Base-by-base conservation (phyloP, 2,888 invertebrate species). In the Boloria selene region DNA sequence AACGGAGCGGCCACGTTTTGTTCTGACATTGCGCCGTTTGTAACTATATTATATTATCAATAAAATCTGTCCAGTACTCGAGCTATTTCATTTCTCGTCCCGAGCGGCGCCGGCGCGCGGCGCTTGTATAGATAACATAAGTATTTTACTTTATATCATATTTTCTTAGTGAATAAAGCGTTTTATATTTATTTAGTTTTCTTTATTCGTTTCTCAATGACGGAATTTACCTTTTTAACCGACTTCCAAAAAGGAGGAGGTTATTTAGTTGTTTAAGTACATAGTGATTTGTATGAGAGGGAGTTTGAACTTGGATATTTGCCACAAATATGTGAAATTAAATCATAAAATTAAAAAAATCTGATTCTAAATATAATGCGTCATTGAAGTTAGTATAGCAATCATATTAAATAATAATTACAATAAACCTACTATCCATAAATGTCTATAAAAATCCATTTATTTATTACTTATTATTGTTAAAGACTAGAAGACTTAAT, bases 21-120 rank as follows among this genome's bases (percentile, higher is more conserved):
- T 76, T 78, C 74, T 74, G 79, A 87, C 78, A 79, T 78, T 79
- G 79, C 83, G 77, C 84, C 84, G 81, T 85, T 87, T 89, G 84
- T 89, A 90, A 86, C 85, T 87, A 86, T 85, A 38, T 53, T 26
- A 26, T 49, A 50, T 17, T 86, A 87, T 79, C 82, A 88, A 88
- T 90, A 88, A 90, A 90, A 86, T 88, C 88, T 90, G 90, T 90
- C 89, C 89, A 88, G 84, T 83, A 84, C 79, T 74, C 74, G 70
- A 51, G 66, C 68, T 73, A 67, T 85, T 87, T 87, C 80, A 84
- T 85, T 86, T 49, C 5, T 14, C 17, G 1, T 42, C 38, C 31
- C 14, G 16, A 16, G 14, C 16, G 14, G 16, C 26, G 10, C 53
- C 50, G 54, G 50, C 53, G 47, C 17, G 38, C 38, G 44, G 26